Conservation (phyloP, 2,113 vertebrate species). For the Barnardius zonarius region DNA sequence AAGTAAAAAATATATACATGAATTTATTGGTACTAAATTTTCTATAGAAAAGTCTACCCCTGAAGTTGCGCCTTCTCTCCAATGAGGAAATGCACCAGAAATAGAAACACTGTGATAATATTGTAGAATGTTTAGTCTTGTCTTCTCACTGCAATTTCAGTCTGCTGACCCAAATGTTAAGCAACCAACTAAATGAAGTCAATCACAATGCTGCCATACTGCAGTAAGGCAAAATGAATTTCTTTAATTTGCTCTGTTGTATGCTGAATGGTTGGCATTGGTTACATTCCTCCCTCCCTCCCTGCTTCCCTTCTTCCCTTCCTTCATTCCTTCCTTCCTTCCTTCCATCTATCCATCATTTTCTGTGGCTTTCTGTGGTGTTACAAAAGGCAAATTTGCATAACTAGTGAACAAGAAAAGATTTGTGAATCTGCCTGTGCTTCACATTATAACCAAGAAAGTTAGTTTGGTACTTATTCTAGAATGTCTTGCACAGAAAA, state of each 20-base stretch:
- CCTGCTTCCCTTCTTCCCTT: background rate
- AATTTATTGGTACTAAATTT: background rate
- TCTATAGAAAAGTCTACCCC: background rate
- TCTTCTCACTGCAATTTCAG: background rate
- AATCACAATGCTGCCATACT: background rate
- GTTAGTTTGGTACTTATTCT: background rate
- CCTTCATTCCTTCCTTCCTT: background rate
- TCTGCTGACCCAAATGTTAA: conserved; percentile 15
- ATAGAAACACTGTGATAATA: background rate
- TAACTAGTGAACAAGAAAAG: background rate
- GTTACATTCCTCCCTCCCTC: background rate
- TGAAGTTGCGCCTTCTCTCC: background rate
- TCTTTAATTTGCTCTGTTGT: background rate
- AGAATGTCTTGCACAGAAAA: background rate
- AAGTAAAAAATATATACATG: too few relatives aligned
- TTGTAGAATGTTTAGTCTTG: background rate
- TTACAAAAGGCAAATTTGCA: conserved; percentile 50
- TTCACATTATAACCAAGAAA: background rate
- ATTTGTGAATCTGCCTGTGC: background rate
- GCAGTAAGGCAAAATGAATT: background rate
- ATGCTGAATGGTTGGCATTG: background rate
- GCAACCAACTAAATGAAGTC: background rate
- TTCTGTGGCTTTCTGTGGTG: conserved; percentile 25
- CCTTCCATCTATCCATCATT: background rate
- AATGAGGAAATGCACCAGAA: background rate